phyloP scores from a whole-genome alignment of 2,113 vertebrate species.

The Stigmatopora argus region DNA sequence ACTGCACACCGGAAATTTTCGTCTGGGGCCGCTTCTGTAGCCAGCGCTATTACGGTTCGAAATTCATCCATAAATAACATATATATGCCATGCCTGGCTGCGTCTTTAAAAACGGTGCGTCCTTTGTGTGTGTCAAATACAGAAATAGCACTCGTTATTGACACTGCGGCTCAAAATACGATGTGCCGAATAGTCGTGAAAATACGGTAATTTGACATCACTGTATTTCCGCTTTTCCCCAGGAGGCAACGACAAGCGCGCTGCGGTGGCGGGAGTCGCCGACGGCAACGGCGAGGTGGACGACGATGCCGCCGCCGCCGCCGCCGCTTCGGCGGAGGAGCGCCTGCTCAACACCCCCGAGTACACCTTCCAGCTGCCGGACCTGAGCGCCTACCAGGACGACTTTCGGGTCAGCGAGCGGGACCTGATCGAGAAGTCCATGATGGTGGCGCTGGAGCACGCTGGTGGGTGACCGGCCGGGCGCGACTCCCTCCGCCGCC shows the following conservation, averaged over 20 bases:
- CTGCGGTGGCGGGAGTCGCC: conserved; percentile 87
- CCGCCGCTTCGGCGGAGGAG: conserved; percentile 81
- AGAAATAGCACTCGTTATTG: too few species aligned
- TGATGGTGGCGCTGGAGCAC: conserved; percentile 95
- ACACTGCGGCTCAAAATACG: too few species aligned
- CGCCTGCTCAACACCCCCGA: conserved; percentile 88
- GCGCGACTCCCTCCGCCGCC: background rate
- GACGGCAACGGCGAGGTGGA: conserved; percentile 76
- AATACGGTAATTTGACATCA: too few species aligned
- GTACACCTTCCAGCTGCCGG: conserved; percentile 96
- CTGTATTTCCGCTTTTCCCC: background rate
- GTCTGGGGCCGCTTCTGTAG: too few species aligned
- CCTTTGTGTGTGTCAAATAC: too few species aligned
- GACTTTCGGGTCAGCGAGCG: conserved; percentile 94
- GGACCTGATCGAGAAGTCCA: conserved; percentile 95
- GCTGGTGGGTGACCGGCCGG: conserved; percentile 69
- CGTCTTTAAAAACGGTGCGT: too few species aligned
- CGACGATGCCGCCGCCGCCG: conserved; percentile 14
- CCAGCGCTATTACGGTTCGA: too few species aligned
- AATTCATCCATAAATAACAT: too few species aligned
- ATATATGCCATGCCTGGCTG: too few species aligned
- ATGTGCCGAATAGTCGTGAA: too few species aligned
- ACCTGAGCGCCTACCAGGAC: conserved; percentile 88
- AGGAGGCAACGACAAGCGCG: conserved; percentile 79
- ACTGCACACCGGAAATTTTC: too few species aligned